These are phyloP conservation scores for Gulo gulo DNA, from an alignment of 2,113 vertebrate genomes.

Conservation along the genomic window DNA sequence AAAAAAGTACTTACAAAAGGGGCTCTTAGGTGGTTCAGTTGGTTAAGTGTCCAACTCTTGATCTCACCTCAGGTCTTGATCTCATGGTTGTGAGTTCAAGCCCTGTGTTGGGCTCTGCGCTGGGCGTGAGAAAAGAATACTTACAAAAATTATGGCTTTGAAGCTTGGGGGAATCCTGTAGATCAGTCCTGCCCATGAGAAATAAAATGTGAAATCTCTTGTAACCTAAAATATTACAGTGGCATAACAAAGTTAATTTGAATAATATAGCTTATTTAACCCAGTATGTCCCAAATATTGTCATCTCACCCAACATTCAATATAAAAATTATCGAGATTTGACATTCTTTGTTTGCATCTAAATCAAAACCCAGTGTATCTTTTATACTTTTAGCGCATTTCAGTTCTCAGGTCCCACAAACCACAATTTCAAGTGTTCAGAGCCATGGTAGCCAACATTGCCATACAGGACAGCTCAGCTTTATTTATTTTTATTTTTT, in stretches of 20 bases:
- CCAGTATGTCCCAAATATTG: neutral
- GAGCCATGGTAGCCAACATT: neutral
- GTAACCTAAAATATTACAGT: neutral
- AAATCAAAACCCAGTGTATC: neutral
- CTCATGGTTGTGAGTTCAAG: neutral
- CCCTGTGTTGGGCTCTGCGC: neutral
- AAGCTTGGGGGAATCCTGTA: neutral
- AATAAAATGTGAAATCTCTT: neutral
- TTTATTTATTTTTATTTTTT: neutral
- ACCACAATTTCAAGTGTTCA: neutral
- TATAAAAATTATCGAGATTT: neutral
- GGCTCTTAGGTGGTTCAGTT: neutral
- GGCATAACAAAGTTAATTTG: neutral
- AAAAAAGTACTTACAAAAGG: neutral
- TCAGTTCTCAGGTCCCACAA: neutral
- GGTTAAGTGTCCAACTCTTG: neutral
- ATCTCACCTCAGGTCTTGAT: neutral
- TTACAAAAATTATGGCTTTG: neutral
- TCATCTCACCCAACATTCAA: neutral
- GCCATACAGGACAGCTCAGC: rapidly evolving
- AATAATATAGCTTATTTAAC: neutral
- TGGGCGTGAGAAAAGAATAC: neutral
- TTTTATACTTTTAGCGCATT: neutral
- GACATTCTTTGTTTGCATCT: neutral
- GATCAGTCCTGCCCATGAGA: too few species aligned